These are phyloP conservation scores for Smutsia temminckii DNA, from an alignment of 2,797 vertebrate genomes.

Conservation along the genomic window DNA sequence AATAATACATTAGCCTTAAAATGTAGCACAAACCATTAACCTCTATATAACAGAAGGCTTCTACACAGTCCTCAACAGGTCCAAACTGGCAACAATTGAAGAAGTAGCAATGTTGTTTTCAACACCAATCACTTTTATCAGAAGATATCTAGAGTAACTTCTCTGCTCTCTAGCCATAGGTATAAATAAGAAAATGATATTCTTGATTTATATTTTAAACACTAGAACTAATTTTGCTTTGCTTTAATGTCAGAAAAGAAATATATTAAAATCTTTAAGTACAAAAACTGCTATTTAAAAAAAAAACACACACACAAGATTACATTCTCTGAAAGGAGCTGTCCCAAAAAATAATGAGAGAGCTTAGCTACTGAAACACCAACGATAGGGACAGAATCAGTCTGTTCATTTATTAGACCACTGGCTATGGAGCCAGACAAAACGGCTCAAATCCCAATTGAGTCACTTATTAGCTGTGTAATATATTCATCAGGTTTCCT, in stretches of 20 bases:
- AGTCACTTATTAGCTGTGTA: not conserved
- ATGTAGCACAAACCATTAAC: not conserved
- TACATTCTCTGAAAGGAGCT: not conserved
- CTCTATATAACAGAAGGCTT: not conserved
- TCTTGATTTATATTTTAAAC: slow-evolving; percentile 14
- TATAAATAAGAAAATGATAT: slow-evolving; percentile 33
- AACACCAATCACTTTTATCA: not conserved
- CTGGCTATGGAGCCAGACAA: not conserved
- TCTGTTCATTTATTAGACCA: not conserved
- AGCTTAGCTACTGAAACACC: not conserved
- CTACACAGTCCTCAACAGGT: not conserved
- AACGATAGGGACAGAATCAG: not conserved
- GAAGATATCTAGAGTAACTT: not conserved
- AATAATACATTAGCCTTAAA: slow-evolving; percentile 5
- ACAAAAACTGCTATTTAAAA: not conserved
- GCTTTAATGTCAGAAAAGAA: not conserved
- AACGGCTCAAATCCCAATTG: not conserved
- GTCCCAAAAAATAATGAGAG: not conserved
- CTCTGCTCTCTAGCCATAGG: not conserved
- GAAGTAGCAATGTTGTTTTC: not conserved
- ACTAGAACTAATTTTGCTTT: not conserved
- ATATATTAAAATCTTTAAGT: not conserved
- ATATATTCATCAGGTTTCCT: not conserved
- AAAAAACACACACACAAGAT: not conserved
- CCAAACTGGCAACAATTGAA: slow-evolving; percentile 4